These are phyloP conservation scores for Amblyjoppa fuscipennis DNA, from an alignment of 2,888 invertebrate species.

Conservation along the genomic window DNA sequence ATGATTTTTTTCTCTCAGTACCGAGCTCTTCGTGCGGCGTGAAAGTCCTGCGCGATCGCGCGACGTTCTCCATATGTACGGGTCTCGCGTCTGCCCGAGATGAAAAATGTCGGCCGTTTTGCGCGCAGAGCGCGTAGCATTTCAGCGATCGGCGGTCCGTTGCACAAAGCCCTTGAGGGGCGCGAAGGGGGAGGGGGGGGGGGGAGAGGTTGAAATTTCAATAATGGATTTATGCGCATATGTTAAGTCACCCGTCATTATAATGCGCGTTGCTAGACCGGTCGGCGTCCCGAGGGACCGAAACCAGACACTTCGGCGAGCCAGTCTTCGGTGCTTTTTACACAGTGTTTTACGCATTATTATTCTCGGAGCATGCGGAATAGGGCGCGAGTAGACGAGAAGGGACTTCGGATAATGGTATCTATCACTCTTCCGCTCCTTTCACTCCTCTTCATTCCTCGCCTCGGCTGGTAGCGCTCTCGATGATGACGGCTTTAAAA, in stretches of 20 bases:
- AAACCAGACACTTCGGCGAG: conserved; percentile 37
- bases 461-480: conserved; percentile 49
- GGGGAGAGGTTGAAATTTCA: conserved; percentile 78
- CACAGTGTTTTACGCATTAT: conserved; percentile 58
- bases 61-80: conserved; percentile 69
- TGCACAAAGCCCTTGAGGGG: conserved; percentile 14
- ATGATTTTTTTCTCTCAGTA: no score
- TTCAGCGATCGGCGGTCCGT: conserved; percentile 2
- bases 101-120: conserved; percentile 73
- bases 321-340: conserved; percentile 3
- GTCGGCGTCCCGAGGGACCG: conserved; percentile 48
- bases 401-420: conserved; percentile 64
- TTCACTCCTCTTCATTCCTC: conserved; percentile 17
- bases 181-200: conserved; percentile 71
- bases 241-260: conserved; percentile 82
- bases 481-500: conserved; percentile 63
- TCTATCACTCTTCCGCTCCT: conserved; percentile 58
- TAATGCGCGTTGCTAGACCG: conserved; percentile 69
- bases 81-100: conserved; percentile 60
- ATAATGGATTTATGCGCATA: conserved; percentile 85
- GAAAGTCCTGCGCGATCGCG: conserved; percentile 36
- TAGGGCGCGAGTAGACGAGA: conserved; percentile 38
- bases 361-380: conserved; percentile 56
- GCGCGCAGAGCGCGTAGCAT: conserved; percentile 26
- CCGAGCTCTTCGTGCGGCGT: conserved; percentile 5